These are phyloP conservation scores for Threskiornis aethiopicus DNA, from an alignment of 2,797 vertebrate genomes.

Conservation along the genomic window DNA sequence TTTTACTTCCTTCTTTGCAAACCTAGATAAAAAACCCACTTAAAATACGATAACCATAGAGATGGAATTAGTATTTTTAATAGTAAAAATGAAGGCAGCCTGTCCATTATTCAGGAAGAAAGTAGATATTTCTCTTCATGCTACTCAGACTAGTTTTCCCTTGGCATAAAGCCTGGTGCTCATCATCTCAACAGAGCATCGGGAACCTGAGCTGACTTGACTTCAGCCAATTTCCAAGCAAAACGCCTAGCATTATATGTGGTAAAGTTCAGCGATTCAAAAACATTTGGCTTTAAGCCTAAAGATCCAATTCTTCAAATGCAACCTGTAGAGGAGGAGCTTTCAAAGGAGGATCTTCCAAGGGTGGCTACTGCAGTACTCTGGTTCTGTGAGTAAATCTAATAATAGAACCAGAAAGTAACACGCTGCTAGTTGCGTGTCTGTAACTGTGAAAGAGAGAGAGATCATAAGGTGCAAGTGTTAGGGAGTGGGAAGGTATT, in stretches of 20 bases:
- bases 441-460: neutral
- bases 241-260: neutral
- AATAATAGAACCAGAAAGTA: neutral
- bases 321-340: neutral
- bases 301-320: neutral
- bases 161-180: neutral
- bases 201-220: neutral
- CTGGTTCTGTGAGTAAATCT: neutral
- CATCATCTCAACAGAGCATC: neutral
- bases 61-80: neutral
- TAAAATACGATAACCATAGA: constrained; percentile 6
- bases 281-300: neutral
- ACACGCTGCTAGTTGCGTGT: rapidly evolving
- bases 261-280: neutral
- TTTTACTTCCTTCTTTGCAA: neutral
- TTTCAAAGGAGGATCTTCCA: neutral
- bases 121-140: neutral
- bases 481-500: neutral
- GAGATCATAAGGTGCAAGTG: neutral
- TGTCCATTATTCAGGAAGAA: neutral
- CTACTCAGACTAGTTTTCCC: neutral
- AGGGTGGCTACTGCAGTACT: neutral
- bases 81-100: neutral
- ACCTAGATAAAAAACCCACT: neutral
- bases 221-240: neutral